These are phyloP conservation scores for Sebastes dallii DNA, from an alignment of 2,797 vertebrate genomes.

Conservation along the genomic window DNA sequence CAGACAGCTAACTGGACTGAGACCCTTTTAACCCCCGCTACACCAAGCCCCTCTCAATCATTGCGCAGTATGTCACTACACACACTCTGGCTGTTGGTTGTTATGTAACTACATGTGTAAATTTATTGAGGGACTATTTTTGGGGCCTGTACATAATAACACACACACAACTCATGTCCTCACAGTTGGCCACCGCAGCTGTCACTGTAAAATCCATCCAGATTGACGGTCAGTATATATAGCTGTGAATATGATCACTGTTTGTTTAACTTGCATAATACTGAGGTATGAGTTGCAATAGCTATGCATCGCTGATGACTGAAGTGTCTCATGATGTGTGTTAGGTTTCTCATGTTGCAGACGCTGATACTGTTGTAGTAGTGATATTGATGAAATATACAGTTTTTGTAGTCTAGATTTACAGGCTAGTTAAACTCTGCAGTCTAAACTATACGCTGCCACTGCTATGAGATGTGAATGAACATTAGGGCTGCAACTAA, in stretches of 20 bases:
- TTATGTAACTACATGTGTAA: conserved; percentile 53
- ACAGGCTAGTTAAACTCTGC: neutral
- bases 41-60: conserved; percentile 21
- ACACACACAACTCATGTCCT: conserved; percentile 13
- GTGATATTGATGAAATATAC: neutral
- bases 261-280: conserved; percentile 27
- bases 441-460: neutral
- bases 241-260: conserved; percentile 35
- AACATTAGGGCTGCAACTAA: neutral
- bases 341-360: conserved; percentile 6
- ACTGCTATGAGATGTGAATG: neutral
- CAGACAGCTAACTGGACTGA: neutral
- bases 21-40: conserved; percentile 42
- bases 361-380: neutral
- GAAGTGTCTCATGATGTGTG: neutral
- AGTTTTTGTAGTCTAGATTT: neutral
- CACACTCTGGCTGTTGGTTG: neutral
- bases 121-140: conserved; percentile 54
- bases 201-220: conserved; percentile 24
- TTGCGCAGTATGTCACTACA: conserved; percentile 51
- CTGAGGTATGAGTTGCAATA: neutral
- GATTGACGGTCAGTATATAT: conserved; percentile 26
- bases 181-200: conserved; percentile 47
- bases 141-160: neutral
- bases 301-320: neutral